Evolutionary conservation across 53 echinoderm and acorn worm species (phyloP), one percentile per base, ranked within the genome.

Genomic region (Apostichopus leukothele): DNA sequence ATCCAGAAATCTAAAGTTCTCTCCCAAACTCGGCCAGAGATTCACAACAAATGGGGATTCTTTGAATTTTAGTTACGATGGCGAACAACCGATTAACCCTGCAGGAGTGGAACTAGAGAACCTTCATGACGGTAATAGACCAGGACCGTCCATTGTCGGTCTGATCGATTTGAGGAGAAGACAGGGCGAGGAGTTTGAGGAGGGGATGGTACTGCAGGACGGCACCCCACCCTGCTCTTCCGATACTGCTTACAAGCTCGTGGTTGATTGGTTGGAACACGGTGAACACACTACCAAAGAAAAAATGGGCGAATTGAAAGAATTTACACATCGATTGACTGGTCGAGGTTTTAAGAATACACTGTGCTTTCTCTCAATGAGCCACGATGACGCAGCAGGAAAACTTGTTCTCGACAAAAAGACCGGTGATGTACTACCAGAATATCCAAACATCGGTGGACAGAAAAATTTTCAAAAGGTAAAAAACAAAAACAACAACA

Each of bases 21-120:
- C 95, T 16, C 18, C 83, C 0, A 75, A 77, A 53, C 87, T 95
- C 16, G 95, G 95, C 13, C 53, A 92, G 10, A 67, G 90, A 0
- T 95, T 95, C 74, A 92, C 90, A 12, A 93, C 95, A 5, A 95
- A 95, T 55, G 95, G 95, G 9, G 95, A 95, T 83, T 90, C 93
- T 5, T 83, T 95, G 59, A 93, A 93, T 60, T 93, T 95, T 79
- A 90, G 92, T 86, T 95, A 93, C 85, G 92, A 95, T 67, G 91
- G 93, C 16, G 88, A 86, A 3, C 84, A 63, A 1, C 90, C 86
- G 52, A 78, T 95, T 7, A 85, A 87, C 11, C 92, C 95, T 6
- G 92, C 92, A 22, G 95, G 95, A 0, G 84, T 89, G 18, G 76
- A 83, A 14, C 86, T 90, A 3, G 76, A 74, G 9, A 86, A 91